Evolutionary conservation across 2,888 invertebrate species (phyloP).

Genomic region (Mantis religiosa): DNA sequence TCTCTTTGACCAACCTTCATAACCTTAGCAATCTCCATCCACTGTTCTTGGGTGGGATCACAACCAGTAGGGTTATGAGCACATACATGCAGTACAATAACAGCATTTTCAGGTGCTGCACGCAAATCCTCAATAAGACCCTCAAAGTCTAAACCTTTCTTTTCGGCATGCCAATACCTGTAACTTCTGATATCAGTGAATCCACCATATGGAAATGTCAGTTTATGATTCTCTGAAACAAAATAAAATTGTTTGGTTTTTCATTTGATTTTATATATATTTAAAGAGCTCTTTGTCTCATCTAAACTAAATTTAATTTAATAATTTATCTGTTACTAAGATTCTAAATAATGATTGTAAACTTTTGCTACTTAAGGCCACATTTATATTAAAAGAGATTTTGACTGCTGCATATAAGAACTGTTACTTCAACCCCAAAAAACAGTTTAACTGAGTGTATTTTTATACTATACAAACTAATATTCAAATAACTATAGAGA

Average conservation of each 20-base stretch:
- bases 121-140: not conserved
- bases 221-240: constrained; percentile 78
- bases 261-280: no score
- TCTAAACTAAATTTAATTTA: no score
- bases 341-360: no score
- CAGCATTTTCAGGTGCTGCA: not conserved
- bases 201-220: constrained; percentile 80
- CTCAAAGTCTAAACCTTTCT: constrained; percentile 65
- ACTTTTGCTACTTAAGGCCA: no score
- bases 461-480: no score
- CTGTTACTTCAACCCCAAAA: no score
- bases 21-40: constrained; percentile 58
- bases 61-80: not conserved
- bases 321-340: no score
- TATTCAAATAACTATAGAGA: no score
- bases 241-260: not conserved
- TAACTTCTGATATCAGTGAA: constrained; percentile 77
- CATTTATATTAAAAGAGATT: no score
- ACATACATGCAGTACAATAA: not conserved
- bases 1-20: constrained; percentile 55
- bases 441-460: no score
- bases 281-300: no score
- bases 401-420: no score
- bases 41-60: not conserved
- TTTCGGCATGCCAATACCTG: constrained; percentile 82